phyloP scores from a whole-genome alignment of 1,140 invertebrate genomes.

The Micrasema longulum region DNA sequence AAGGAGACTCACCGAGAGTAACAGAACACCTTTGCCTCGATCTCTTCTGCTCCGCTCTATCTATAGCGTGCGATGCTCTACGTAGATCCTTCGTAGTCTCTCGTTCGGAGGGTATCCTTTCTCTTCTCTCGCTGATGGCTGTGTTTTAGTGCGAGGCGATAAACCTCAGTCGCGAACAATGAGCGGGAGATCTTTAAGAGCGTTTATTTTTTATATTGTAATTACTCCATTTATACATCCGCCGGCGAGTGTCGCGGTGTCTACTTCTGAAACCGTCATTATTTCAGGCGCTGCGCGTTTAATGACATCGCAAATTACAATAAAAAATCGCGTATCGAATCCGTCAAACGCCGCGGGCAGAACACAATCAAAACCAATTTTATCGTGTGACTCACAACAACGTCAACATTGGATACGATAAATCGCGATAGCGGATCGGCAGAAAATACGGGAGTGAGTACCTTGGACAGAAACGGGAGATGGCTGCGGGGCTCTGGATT shows the following conservation, averaged over 20 bases:
- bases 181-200: no score
- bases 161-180: no score
- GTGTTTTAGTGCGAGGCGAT: no score
- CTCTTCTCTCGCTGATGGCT: no score
- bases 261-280: background rate
- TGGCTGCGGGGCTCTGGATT: background rate
- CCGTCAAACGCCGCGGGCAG: slow-evolving; percentile 25
- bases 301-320: slow-evolving; percentile 28
- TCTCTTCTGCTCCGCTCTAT: no score
- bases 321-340: slow-evolving; percentile 33
- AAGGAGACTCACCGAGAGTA: no score
- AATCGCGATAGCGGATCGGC: slow-evolving; percentile 1
- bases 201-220: no score
- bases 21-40: no score
- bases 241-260: background rate
- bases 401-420: slow-evolving; percentile 27
- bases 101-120: no score
- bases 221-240: slow-evolving; percentile 12
- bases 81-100: no score
- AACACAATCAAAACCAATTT: slow-evolving; percentile 22
- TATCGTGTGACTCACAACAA: slow-evolving; percentile 22
- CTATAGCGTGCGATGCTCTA: no score
- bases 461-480: background rate
- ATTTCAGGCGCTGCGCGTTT: slow-evolving; percentile 12
- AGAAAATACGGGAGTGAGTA: no score